Base-by-base conservation (phyloP, 2,888 invertebrate genomes). In the Salticus scenicus region DNA sequence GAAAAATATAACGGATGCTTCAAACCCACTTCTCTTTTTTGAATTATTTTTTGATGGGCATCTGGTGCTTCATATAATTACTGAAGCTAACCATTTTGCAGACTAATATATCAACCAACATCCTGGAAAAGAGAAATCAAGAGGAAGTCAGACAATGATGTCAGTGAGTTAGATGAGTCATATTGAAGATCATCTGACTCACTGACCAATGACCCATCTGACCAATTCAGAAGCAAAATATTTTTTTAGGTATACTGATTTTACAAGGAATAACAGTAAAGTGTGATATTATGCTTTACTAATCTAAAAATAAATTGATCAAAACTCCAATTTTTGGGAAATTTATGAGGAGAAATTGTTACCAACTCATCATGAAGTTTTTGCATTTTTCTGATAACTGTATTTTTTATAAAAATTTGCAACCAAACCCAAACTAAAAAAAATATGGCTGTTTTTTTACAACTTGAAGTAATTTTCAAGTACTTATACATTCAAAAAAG, bases 401-500 rank as follows among this genome's bases (percentile, higher is more conserved):
- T 64, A 63, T 24, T 31, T 72, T 42, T 63, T 42, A 64, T 42
- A 33, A 72, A 80, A 66, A 80, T 64, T 66, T 24, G 24, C 42
- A 80, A 63, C 71, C 72, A 64, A 79, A 72, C 42, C 72, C 63
- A 80, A 80, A 80, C n/a, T n/a, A n/a, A n/a, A n/a, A n/a, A n/a
- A n/a, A n/a, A n/a, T n/a, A n/a, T n/a, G n/a, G n/a, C n/a, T n/a
- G n/a, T n/a, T n/a, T n/a, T n/a, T n/a, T n/a, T n/a, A n/a, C n/a
- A n/a, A n/a, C n/a, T n/a, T n/a, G n/a, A n/a, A n/a, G n/a, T n/a
- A n/a, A n/a, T n/a, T n/a, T n/a, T n/a, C n/a, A n/a, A n/a, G n/a
- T n/a, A n/a, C n/a, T n/a, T n/a, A n/a, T n/a, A n/a, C n/a, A n/a
- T n/a, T n/a, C n/a, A n/a, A n/a, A n/a, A n/a, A n/a, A n/a, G n/a